Base-by-base conservation (phyloP, 2,113 vertebrate genomes). In the Gopherus flavomarginatus region DNA sequence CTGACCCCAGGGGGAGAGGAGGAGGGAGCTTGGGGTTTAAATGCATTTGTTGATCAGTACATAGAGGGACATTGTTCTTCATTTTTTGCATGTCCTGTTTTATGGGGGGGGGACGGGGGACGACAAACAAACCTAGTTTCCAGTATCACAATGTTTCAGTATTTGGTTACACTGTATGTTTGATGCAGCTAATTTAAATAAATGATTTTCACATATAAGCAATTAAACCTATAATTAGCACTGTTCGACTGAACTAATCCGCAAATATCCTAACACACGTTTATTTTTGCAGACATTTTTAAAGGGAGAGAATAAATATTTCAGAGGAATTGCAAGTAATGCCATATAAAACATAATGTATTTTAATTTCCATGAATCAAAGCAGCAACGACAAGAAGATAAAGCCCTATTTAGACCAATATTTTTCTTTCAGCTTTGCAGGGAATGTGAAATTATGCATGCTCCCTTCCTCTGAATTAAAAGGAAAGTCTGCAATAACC, bases 21-120 rank as follows among this genome's bases (percentile, higher is more conserved):
- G 96, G 96, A 96, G 97, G 97, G 97, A 97, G 89, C 97, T 96
- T 96, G 94, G 97, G 96, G 95, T 96, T 97, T 98, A 97, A 97
- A 97, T 95, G 97, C 96, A 97, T 97, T 97, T 97, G 94, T 94
- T 26, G 62, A 96, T 98, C 95, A 96, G 93, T 96, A 93, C 94
- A 96, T 77, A 97, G 96, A 97, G 90, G 88, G 95, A 92, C 97
- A 94, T 96, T 97, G 91, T 97, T 96, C 94, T 95, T 90, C 89
- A 91, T 94, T 87, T 97, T 96, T 97, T 75, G 56, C 92, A 93
- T 94, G 93, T 90, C 93, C 88, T 95, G 87, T 93, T 97, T 96
- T 93, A n/a, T n/a, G n/a, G n/a, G n/a, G n/a, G n/a, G n/a, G n/a
- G n/a, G n/a, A n/a, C 85, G 95, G 81, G 12, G 27, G 6, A 8